Evolutionary conservation across 2,113 vertebrate species (phyloP), one percentile per base, ranked within the genome.

Genomic region (Corapipo altera): DNA sequence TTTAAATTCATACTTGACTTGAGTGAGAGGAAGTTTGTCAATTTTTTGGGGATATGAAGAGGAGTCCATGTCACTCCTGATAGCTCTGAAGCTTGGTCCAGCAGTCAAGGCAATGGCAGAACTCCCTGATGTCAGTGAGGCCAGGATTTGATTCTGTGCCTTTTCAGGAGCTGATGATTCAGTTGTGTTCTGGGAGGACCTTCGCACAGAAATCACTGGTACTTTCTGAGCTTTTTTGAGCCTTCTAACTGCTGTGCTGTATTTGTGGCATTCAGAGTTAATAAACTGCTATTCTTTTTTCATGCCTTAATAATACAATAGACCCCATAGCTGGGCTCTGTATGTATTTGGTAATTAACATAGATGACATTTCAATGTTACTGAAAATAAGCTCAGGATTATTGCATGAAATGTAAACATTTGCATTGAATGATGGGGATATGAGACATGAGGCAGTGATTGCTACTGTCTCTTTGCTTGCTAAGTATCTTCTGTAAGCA

Each of bases 371-470:
- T 96, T 97, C 88, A 93, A 94, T 93, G 93, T 97, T 97, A 95
- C 95, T 96, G 95, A 97, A 97, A 97, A 96, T 95, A 96, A 97
- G 95, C 92, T 96, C 92, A 96, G 92, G 93, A 97, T 97, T 96
- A 94, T 84, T 96, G 95, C 93, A 96, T 95, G 95, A 96, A 96
- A 97, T 96, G 94, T 95, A 97, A 95, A 95, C 89, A 96, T 58
- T 93, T 97, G 95, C 87, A 96, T 96, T 96, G 94, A 96, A 95
- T 97, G 77, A 96, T 94, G 91, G 94, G 95, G 95, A 95, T 96
- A 95, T 94, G 88, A 96, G 77, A 96, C 90, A 93, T 52, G 85
- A 96, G 96, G 76, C 96, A 96, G 95, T 96, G 65, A 95, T 84
- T 94, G 90, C 93, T 94, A 37, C 92, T 93, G 96, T 91, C 93